Percentiles rank a stretch among this genome's conserved stretches.
phyloP scores from a whole-genome alignment of 2,888 invertebrate genomes.

The Tyria jacobaeae region DNA sequence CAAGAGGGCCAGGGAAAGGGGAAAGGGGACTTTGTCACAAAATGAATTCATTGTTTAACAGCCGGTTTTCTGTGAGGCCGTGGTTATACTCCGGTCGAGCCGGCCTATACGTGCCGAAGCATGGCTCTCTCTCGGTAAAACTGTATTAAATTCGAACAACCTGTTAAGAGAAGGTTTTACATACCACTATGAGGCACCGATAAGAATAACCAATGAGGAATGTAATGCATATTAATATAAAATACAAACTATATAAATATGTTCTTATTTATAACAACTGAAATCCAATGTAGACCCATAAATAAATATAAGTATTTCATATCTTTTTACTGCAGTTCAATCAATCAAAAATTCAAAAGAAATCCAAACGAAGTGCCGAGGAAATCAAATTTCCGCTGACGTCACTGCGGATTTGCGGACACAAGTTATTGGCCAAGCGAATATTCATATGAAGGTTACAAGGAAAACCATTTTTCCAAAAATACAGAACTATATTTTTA shows the following conservation, averaged over 20 bases:
- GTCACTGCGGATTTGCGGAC: constrained; percentile 30
- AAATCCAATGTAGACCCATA: background rate
- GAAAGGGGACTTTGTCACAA: too few relatives aligned
- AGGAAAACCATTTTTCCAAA: constrained; percentile 41
- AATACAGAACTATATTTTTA: constrained; percentile 38
- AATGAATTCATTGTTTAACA: too few relatives aligned
- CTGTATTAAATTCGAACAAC: too few relatives aligned
- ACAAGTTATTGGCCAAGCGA: constrained; percentile 52
- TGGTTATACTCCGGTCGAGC: too few relatives aligned
- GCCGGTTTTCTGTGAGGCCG: too few relatives aligned
- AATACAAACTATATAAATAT: background rate
- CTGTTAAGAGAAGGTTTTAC: too few relatives aligned
- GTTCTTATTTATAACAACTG: background rate
- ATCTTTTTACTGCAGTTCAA: constrained; percentile 20
- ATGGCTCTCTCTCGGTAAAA: too few relatives aligned
- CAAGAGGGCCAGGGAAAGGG: too few relatives aligned
- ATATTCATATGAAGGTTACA: constrained; percentile 36
- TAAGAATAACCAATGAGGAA: too few relatives aligned
- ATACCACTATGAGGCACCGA: too few relatives aligned
- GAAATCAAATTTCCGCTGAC: constrained; percentile 59
- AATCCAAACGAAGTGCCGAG: constrained; percentile 45
- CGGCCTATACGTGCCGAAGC: too few relatives aligned
- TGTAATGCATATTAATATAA: too few relatives aligned
- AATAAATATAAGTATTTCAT: constrained; percentile 7
- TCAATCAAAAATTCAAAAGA: constrained; percentile 53